Evolutionary conservation across 2,113 vertebrate species (phyloP).

Genomic region (Falcunculus frontatus): DNA sequence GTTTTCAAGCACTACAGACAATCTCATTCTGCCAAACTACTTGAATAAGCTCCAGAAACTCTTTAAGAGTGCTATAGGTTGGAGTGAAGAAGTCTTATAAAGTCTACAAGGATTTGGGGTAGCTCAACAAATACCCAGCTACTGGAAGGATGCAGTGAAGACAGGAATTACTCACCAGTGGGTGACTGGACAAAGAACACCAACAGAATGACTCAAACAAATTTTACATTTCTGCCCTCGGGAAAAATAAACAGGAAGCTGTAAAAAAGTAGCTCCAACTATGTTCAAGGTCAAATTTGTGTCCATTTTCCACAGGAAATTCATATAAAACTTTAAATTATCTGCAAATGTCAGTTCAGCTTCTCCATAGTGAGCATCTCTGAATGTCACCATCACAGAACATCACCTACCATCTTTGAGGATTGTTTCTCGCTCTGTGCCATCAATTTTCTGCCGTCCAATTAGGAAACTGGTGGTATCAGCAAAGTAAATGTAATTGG

Average conservation of each 20-base stretch:
- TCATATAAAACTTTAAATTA: neutral
- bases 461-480: constrained; percentile 98
- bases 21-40: neutral
- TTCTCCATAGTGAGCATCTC: neutral
- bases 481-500: constrained; percentile 93
- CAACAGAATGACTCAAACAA: neutral
- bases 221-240: neutral
- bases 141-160: neutral
- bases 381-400: neutral
- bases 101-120: neutral
- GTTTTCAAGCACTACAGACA: neutral
- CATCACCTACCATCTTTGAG: constrained; percentile 88
- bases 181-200: neutral
- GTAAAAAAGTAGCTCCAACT: neutral
- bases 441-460: constrained; percentile 93
- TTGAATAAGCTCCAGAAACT: neutral
- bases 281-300: neutral
- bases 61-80: neutral
- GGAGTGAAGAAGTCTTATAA: neutral
- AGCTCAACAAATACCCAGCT: neutral
- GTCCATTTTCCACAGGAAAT: neutral
- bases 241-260: neutral
- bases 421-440: constrained; percentile 88
- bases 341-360: neutral
- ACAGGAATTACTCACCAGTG: neutral